A percentile compares a stretch with the other conserved stretches of the same genome.
Conservation (phyloP, 2,888 invertebrate species). For the Microdon myrmicae region DNA sequence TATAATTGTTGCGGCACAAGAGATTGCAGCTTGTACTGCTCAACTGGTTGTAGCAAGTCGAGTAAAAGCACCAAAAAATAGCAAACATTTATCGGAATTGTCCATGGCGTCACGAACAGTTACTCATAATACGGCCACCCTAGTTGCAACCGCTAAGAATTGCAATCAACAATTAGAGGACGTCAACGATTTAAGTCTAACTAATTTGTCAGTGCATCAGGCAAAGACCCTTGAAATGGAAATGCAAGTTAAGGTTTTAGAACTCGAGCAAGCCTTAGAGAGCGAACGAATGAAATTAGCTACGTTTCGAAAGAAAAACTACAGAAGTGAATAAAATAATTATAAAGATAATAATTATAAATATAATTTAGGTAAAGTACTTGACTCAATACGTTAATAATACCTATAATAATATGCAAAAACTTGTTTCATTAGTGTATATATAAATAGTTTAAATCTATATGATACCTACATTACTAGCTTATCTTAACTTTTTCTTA, state of each 20-base stretch:
- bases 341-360: too few species aligned
- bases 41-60: conserved; percentile 96
- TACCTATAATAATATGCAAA: too few species aligned
- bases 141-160: conserved; percentile 93
- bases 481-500: too few species aligned
- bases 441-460: too few species aligned
- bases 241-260: conserved; percentile 92
- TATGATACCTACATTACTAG: too few species aligned
- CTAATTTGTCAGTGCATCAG: conserved; percentile 89
- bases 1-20: conserved; percentile 95
- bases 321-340: conserved; percentile 71
- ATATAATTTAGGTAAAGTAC: too few species aligned
- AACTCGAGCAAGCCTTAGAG: conserved; percentile 90
- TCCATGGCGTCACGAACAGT: conserved; percentile 89
- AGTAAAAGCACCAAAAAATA: conserved; percentile 90
- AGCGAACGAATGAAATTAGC: conserved; percentile 87
- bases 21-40: conserved; percentile 94
- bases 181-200: conserved; percentile 89
- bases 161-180: conserved; percentile 88
- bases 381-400: too few species aligned
- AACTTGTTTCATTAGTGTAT: too few species aligned
- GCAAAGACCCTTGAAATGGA: conserved; percentile 98
- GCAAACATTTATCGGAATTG: conserved; percentile 81
- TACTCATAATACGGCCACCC: conserved; percentile 88
- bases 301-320: conserved; percentile 90